These are phyloP conservation scores for Pentamera pediparva DNA, from an alignment of 53 echinoderm and acorn worm species.

Conservation along the genomic window DNA sequence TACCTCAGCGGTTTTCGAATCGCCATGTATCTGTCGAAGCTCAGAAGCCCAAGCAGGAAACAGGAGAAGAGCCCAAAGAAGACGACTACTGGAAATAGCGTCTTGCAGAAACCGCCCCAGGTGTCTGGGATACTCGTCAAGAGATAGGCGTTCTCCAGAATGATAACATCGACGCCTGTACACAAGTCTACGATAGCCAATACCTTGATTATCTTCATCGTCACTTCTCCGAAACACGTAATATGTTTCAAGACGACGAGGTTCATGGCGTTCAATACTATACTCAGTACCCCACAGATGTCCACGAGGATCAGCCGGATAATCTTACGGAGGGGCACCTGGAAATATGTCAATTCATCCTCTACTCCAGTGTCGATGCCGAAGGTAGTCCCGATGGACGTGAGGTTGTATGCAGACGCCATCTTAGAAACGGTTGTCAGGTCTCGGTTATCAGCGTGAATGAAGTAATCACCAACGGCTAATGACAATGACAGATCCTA, in stretches of 20 bases:
- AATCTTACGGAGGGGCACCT: background rate
- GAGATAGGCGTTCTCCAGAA: conserved; percentile 21
- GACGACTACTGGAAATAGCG: conserved; percentile 14
- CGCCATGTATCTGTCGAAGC: conserved; percentile 32
- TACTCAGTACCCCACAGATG: conserved; percentile 9
- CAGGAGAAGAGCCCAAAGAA: conserved; percentile 28
- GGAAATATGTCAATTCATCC: background rate
- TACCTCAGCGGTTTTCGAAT: conserved; percentile 22
- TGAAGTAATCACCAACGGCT: too few species aligned
- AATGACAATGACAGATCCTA: too few species aligned
- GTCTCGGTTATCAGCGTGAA: too few species aligned
- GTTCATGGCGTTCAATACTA: conserved; percentile 23
- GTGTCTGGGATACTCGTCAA: conserved; percentile 12
- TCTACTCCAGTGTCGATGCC: too few species aligned
- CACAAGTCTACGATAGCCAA: conserved; percentile 28
- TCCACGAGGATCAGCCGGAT: conserved; percentile 4
- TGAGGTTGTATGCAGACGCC: too few species aligned
- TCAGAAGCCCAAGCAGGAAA: conserved; percentile 19
- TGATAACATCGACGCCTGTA: conserved; percentile 21
- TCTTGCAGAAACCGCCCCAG: conserved; percentile 17
- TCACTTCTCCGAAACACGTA: conserved; percentile 28
- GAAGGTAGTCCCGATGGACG: too few species aligned
- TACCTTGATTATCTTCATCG: background rate
- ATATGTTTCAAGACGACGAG: conserved; percentile 17
- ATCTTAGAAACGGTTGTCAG: too few species aligned